Evolutionary conservation across 2,888 invertebrate genomes (phyloP).

Genomic region (Abscondita cerata): DNA sequence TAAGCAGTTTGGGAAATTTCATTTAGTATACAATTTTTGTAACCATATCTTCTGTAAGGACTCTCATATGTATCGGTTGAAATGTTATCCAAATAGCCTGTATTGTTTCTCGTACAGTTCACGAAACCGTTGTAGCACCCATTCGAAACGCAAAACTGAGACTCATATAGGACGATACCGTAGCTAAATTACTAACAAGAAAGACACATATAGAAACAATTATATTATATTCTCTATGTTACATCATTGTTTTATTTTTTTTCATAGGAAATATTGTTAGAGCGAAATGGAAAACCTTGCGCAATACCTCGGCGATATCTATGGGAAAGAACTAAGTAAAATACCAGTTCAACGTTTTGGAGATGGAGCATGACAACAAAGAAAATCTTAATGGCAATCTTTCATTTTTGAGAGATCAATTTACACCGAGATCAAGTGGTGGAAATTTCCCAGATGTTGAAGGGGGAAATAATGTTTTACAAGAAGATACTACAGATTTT

Average conservation of each 20-base stretch:
- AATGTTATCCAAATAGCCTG: neutral
- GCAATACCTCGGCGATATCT: neutral
- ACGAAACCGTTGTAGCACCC: neutral
- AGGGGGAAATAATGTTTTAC: too few relatives aligned
- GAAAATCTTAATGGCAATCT: conserved; percentile 10
- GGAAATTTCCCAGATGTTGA: conserved; percentile 8
- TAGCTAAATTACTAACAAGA: neutral
- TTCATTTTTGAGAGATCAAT: conserved; percentile 13
- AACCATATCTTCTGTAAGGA: neutral
- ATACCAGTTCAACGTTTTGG: neutral
- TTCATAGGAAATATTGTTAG: neutral
- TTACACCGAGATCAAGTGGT: conserved; percentile 4
- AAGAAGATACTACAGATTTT: too few relatives aligned
- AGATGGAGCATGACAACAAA: neutral
- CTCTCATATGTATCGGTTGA: neutral
- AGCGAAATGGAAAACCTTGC: too few relatives aligned
- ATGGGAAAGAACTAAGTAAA: neutral
- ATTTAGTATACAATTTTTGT: too few relatives aligned
- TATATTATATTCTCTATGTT: neutral
- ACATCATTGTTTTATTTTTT: neutral
- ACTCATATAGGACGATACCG: neutral
- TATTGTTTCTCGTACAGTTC: neutral
- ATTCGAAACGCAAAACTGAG: neutral
- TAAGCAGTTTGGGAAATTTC: too few relatives aligned
- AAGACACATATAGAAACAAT: neutral